A percentile compares a stretch with the other conserved stretches of the same genome.
Evolutionary conservation across 1,140 invertebrate species (phyloP).

Genomic region (Sitobion miscanthi): DNA sequence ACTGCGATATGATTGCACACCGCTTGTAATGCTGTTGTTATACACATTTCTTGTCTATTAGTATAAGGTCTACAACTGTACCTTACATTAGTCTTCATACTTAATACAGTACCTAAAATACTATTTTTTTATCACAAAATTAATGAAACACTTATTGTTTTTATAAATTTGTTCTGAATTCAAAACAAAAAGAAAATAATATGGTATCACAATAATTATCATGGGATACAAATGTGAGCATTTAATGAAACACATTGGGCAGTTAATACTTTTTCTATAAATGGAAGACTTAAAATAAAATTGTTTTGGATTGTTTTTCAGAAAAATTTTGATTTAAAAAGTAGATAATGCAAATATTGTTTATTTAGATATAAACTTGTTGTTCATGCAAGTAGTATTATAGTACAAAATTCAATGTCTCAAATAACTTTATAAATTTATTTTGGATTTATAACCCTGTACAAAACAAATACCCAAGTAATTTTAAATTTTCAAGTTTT

Average conservation of each 20-base stretch:
- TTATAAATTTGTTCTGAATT: not conserved
- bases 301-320: not conserved
- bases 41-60: no score
- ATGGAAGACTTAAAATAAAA: not conserved
- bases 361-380: not conserved
- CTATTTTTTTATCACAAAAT: not conserved
- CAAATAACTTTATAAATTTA: not conserved
- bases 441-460: not conserved
- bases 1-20: no score
- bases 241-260: not conserved
- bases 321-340: not conserved
- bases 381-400: not conserved
- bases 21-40: no score
- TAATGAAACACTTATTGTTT: not conserved
- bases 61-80: no score
- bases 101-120: not conserved
- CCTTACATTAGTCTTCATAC: not conserved
- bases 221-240: not conserved
- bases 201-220: constrained; percentile 8
- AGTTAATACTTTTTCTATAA: not conserved
- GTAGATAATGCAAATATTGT: not conserved
- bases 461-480: not conserved
- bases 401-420: not conserved
- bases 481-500: not conserved
- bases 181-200: not conserved